These are phyloP conservation scores for Brenthis ino DNA, from an alignment of 2,888 invertebrate genomes.

Conservation along the genomic window DNA sequence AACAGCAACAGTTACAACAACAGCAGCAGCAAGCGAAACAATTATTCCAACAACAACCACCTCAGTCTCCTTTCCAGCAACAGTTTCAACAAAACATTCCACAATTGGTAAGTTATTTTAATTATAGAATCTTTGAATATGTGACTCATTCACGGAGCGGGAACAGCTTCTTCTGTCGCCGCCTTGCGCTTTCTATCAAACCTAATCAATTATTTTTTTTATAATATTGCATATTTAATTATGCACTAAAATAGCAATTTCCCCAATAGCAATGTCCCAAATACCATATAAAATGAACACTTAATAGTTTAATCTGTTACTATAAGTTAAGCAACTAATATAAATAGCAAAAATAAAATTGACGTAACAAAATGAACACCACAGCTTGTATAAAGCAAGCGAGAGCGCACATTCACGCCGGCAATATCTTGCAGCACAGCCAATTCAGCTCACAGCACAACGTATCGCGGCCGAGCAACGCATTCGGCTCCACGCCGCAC, in stretches of 20 bases:
- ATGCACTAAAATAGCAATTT: background rate
- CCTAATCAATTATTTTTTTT: background rate
- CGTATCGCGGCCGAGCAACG: constrained; percentile 62
- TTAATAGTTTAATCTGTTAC: no score
- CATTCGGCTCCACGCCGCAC: constrained; percentile 79
- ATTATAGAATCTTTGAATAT: background rate
- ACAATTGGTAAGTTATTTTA: constrained; percentile 70
- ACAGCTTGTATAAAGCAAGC: background rate
- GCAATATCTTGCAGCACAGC: constrained; percentile 69
- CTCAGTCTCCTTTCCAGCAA: constrained; percentile 75
- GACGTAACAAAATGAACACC: background rate
- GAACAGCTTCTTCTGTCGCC: constrained; percentile 25
- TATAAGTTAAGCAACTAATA: no score
- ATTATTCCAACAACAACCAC: constrained; percentile 57
- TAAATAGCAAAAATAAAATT: no score
- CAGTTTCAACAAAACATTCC: constrained; percentile 77
- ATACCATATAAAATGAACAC: no score
- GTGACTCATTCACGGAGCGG: constrained; percentile 2
- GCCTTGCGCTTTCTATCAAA: constrained; percentile 24
- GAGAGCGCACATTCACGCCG: constrained; percentile 32
- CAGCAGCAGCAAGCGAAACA: constrained; percentile 73
- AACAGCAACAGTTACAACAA: constrained; percentile 59
- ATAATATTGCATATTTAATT: background rate
- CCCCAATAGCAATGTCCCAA: no score
- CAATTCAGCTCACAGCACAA: constrained; percentile 82